These are phyloP conservation scores for Halocynthia roretzi DNA, from an alignment of 23 tunicate species.

Conservation along the genomic window DNA sequence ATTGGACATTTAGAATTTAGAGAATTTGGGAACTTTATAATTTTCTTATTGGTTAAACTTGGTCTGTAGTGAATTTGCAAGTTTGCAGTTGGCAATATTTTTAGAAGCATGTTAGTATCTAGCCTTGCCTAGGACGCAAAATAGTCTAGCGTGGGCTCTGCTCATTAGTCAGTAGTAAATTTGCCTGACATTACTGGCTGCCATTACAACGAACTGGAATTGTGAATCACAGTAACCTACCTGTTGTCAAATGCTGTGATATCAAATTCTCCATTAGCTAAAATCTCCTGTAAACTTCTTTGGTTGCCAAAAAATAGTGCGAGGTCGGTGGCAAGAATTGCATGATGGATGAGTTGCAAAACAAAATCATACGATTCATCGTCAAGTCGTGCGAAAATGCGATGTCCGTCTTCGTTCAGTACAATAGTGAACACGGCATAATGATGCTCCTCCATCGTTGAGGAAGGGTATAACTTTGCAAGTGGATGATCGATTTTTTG, in stretches of 20 bases:
- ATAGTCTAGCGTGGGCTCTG: too few species aligned
- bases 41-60: too few species aligned
- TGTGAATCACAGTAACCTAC: conserved; percentile 6
- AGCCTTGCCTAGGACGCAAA: too few species aligned
- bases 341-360: conserved; percentile 18
- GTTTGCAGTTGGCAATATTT: too few species aligned
- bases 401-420: conserved; percentile 27
- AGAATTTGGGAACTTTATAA: too few species aligned
- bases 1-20: too few species aligned
- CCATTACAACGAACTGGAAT: too few species aligned
- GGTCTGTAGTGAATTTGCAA: too few species aligned
- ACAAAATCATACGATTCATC: conserved; percentile 27
- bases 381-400: conserved; percentile 13
- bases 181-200: too few species aligned
- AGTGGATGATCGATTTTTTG: conserved; percentile 42
- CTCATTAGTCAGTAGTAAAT: too few species aligned
- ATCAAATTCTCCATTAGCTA: conserved; percentile 33
- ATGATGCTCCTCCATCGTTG: conserved; percentile 80
- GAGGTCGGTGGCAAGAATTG: conserved; percentile 63
- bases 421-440: conserved; percentile 33
- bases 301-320: conserved; percentile 59
- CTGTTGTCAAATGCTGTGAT: conserved; percentile 35
- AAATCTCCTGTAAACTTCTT: conserved; percentile 22
- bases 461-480: conserved; percentile 48
- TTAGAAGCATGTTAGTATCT: too few species aligned